Conservation (phyloP, 2,888 invertebrate genomes). For the Troides oblongomaculatus region DNA sequence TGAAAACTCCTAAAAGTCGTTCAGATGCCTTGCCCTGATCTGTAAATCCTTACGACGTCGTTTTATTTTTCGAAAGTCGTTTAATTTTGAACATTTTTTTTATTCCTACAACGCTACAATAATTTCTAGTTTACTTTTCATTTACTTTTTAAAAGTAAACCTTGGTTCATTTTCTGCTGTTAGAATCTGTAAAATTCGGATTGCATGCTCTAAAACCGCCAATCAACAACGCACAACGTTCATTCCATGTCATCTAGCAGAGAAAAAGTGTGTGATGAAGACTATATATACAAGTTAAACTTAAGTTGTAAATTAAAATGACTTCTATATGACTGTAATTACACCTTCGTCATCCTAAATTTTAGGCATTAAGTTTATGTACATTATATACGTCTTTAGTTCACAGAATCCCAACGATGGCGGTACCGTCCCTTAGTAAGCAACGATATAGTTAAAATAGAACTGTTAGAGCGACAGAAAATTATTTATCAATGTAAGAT, state of each 20-base stretch:
- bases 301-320: no score
- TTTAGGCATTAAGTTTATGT: no score
- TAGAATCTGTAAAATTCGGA: neutral
- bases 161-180: neutral
- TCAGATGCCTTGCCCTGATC: slow-evolving; percentile 4
- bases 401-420: no score
- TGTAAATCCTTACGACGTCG: slow-evolving; percentile 7
- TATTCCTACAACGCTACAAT: neutral
- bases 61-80: neutral
- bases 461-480: no score
- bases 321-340: no score
- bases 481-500: no score
- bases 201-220: neutral
- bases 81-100: neutral
- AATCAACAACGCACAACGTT: neutral
- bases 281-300: no score
- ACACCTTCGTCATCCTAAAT: no score
- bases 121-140: neutral
- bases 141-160: neutral
- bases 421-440: no score
- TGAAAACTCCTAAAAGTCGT: slow-evolving; percentile 20
- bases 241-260: neutral
- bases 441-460: no score
- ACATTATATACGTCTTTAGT: no score
- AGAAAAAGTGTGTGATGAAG: neutral